phyloP scores from a whole-genome alignment of 2,797 vertebrate species.

The Clarias laeviceps region DNA sequence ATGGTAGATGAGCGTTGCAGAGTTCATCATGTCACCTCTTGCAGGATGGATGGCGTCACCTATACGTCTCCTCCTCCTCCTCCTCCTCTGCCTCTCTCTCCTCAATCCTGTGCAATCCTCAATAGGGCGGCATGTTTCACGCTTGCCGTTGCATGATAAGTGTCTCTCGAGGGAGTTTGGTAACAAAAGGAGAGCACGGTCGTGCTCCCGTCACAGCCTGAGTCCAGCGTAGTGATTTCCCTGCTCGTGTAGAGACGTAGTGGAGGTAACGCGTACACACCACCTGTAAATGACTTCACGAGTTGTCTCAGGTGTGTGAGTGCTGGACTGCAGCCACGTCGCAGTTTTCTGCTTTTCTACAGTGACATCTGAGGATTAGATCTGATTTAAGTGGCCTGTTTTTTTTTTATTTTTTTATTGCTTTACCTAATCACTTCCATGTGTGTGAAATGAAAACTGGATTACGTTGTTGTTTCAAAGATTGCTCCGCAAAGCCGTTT shows the following conservation, averaged over 20 bases:
- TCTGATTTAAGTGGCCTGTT: conserved; percentile 21
- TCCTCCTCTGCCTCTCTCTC: background rate
- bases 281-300: conserved; percentile 18
- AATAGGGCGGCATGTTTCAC: conserved; percentile 56
- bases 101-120: conserved; percentile 36
- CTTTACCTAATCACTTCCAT: conserved; percentile 24
- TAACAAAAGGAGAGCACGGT: conserved; percentile 15
- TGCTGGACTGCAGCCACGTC: background rate
- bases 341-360: background rate
- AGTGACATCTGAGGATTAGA: conserved; percentile 15
- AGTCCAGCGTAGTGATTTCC: conserved; percentile 15
- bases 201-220: background rate
- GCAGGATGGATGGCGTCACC: conserved; percentile 12
- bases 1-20: background rate
- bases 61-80: background rate
- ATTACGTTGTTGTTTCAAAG: conserved; percentile 23
- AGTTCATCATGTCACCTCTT: conserved; percentile 11
- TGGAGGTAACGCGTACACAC: background rate
- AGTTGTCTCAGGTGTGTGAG: background rate
- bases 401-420: background rate
- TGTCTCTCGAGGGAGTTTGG: conserved; percentile 59
- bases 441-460: conserved; percentile 24
- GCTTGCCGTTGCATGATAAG: conserved; percentile 61
- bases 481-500: background rate
- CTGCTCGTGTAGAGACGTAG: background rate